These are phyloP conservation scores for Saguinus imperator DNA, from an alignment of 2,113 vertebrate species.

Conservation along the genomic window DNA sequence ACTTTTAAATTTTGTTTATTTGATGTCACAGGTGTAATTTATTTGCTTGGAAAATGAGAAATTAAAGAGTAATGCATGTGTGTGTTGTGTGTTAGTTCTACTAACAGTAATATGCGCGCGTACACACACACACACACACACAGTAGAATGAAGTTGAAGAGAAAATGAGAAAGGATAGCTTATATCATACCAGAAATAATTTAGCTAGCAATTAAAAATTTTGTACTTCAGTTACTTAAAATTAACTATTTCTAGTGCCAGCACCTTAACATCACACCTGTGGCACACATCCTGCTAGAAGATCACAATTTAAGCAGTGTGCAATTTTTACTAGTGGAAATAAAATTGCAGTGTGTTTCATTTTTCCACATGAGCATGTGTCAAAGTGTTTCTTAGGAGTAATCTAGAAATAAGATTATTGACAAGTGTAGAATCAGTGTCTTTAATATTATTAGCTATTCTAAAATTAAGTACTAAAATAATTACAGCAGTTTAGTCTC, in stretches of 20 bases:
- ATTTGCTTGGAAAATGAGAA: background rate
- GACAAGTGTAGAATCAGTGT: background rate
- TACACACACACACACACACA: no score
- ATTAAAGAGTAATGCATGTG: background rate
- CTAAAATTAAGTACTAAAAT: background rate
- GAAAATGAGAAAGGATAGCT: background rate
- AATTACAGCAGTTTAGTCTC: background rate
- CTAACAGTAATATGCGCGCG: no score
- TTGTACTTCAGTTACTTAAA: background rate
- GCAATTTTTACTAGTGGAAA: background rate
- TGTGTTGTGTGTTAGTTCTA: no score
- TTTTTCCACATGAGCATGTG: background rate
- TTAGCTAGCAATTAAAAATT: background rate
- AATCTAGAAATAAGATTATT: background rate
- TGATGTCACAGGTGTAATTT: background rate
- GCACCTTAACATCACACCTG: background rate
- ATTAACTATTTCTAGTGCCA: background rate
- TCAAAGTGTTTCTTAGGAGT: background rate
- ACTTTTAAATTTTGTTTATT: background rate
- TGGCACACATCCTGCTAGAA: background rate
- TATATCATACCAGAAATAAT: background rate
- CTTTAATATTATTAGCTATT: background rate
- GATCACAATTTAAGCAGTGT: background rate
- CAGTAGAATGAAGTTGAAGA: background rate
- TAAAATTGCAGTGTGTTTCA: background rate